Base-by-base conservation (phyloP, 2,888 invertebrate species). In the Chrysotoxum bicinctum region DNA sequence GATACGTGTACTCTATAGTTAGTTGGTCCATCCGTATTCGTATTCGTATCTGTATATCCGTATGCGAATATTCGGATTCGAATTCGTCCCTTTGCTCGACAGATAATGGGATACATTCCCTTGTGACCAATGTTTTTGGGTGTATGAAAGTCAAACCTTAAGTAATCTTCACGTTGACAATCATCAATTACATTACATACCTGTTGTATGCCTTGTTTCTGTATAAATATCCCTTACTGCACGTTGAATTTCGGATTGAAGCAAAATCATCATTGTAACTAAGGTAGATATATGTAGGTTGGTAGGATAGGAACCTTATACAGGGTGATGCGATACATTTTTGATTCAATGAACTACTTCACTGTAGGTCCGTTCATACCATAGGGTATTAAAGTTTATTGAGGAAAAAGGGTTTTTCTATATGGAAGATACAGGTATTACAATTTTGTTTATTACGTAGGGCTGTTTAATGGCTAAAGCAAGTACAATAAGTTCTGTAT, bases 131-230 rank as follows among this genome's bases (percentile, higher is more conserved):
- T 72, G 43, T 60, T 64, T 64, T 64, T 37, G 45, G 70, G 54
- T 43, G 54, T 19, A 76, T 26, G 30, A 30, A 78, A 72, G 56
- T 64, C 60, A 72, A 64, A 60, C 60, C 77, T 60, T 70, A 62
- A 54, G 60, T 77, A 77, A 77, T 72, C 54, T 54, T 35, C 26
- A 62, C 72, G 60, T 77, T 77, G 69, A 77, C 76, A 77, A 69
- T 52, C 50, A 69, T 54, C 77, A 62, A 70, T 72, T 72, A 77
- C 45, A 72, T 77, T 77, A 72, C 77, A 62, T 70, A 72, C 77
- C 72, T 70, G 77, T 77, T 77, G 77, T 77, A 54, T 62, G 70
- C 50, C 60, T 43, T 70, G 70, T 52, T 62, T 40, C 32, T 64
- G 19, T 64, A 45, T n/a, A 16, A 40, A 19, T 40, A 60, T 40